Percentiles rank a stretch among this genome's conserved stretches.
Conservation (phyloP, 2,888 invertebrate genomes). For the Nomada fabriciana region DNA sequence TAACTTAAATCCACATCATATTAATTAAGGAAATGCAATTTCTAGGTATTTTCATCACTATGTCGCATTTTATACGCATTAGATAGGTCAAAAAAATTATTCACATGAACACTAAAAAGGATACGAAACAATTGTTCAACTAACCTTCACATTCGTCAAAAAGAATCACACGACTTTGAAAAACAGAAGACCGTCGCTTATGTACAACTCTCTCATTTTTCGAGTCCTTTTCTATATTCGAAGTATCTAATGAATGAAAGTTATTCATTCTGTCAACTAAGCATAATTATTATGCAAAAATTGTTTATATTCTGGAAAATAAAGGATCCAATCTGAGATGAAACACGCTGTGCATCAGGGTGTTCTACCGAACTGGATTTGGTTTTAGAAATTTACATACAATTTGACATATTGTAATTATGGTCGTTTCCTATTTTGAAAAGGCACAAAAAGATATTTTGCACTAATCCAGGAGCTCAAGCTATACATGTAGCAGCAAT, state of each 20-base stretch:
- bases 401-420: neutral
- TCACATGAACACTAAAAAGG: neutral
- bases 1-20: constrained; percentile 3
- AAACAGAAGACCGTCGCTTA: constrained; percentile 75
- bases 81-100: neutral
- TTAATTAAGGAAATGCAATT: neutral
- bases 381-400: neutral
- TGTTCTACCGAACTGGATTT: neutral
- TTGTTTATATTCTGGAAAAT: neutral
- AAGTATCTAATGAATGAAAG: neutral
- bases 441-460: too few species aligned
- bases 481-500: too few species aligned
- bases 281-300: neutral
- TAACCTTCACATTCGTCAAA: constrained; percentile 54
- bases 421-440: neutral
- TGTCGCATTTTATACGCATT: neutral
- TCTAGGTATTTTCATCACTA: too few species aligned
- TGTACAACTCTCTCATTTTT: constrained; percentile 24
- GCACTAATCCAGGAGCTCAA: too few species aligned
- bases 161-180: constrained; percentile 55
- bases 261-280: constrained; percentile 46
- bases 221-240: constrained; percentile 22
- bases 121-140: constrained; percentile 10
- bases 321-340: constrained; percentile 4
- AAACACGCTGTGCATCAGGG: constrained; percentile 22